phyloP scores from a whole-genome alignment of 2,888 invertebrate genomes.

The Chloroclysta siterata region DNA sequence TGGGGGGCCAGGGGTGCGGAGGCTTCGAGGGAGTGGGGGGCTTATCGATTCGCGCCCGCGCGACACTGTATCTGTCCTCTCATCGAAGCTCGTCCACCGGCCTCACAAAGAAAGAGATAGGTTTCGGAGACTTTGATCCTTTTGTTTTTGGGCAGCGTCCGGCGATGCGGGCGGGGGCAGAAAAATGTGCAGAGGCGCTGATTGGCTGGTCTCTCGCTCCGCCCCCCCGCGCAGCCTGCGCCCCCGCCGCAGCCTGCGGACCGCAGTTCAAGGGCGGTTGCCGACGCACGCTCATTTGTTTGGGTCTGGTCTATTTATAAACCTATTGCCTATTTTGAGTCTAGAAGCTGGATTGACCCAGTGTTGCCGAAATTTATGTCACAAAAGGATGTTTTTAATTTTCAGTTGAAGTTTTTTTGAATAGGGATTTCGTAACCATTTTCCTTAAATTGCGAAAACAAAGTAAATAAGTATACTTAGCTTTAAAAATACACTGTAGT shows the following conservation, averaged over 20 bases:
- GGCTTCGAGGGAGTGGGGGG: slow-evolving; percentile 56
- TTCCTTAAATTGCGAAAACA: neutral
- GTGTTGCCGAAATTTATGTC: neutral
- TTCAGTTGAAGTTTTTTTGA: slow-evolving; percentile 5
- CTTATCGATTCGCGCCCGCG: slow-evolving; percentile 83
- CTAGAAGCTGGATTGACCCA: slow-evolving; percentile 8
- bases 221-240: slow-evolving; percentile 62
- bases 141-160: slow-evolving; percentile 86
- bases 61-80: slow-evolving; percentile 84
- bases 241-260: slow-evolving; percentile 52
- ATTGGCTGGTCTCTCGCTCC: slow-evolving; percentile 79
- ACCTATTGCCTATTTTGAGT: slow-evolving; percentile 20
- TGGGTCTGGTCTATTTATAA: slow-evolving; percentile 57
- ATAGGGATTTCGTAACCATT: neutral
- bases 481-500: no score
- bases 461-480: no score
- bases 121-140: slow-evolving; percentile 85
- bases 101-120: slow-evolving; percentile 85
- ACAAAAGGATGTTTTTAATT: slow-evolving; percentile 11
- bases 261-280: slow-evolving; percentile 83
- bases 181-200: slow-evolving; percentile 83
- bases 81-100: slow-evolving; percentile 82
- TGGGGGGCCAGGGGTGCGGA: slow-evolving; percentile 50
- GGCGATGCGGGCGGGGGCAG: slow-evolving; percentile 83
- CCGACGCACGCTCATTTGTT: slow-evolving; percentile 70